These are phyloP conservation scores for Amitus sp. DNA, from an alignment of 2,888 invertebrate genomes.

Conservation along the genomic window DNA sequence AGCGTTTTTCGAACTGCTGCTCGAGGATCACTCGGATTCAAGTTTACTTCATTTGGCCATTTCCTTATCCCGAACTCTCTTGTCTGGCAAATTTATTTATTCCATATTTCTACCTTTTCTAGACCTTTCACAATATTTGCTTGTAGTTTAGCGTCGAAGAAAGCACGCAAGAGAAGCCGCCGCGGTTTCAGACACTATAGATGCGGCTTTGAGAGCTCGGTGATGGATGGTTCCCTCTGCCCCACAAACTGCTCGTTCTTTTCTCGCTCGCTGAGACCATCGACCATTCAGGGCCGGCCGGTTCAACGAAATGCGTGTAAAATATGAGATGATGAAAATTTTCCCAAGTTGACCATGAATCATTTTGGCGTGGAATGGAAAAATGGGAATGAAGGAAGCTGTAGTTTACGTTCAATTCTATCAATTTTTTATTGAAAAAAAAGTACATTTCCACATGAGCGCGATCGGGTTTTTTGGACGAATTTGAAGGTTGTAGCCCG, in stretches of 20 bases:
- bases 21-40: too few relatives aligned
- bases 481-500: too few relatives aligned
- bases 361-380: background rate
- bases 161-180: conserved; percentile 41
- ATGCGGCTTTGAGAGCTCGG: conserved; percentile 58
- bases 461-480: too few relatives aligned
- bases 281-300: conserved; percentile 43
- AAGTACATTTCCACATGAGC: too few relatives aligned
- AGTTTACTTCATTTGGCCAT: too few relatives aligned
- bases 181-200: conserved; percentile 56
- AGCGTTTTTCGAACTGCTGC: too few relatives aligned
- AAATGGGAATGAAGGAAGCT: too few relatives aligned
- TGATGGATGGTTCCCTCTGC: conserved; percentile 61
- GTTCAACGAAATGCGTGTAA: too few relatives aligned
- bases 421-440: too few relatives aligned
- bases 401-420: too few relatives aligned
- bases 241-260: conserved; percentile 38
- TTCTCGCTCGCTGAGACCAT: conserved; percentile 37
- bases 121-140: conserved; percentile 66
- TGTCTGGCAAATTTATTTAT: conserved; percentile 59
- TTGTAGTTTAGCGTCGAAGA: conserved; percentile 54
- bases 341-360: too few relatives aligned
- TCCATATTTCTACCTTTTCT: conserved; percentile 64
- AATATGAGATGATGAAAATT: conserved; percentile 36
- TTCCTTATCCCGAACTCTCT: conserved; percentile 23